Conservation (phyloP, 2,888 invertebrate genomes). For the Dasysyrphus albostriatus region DNA sequence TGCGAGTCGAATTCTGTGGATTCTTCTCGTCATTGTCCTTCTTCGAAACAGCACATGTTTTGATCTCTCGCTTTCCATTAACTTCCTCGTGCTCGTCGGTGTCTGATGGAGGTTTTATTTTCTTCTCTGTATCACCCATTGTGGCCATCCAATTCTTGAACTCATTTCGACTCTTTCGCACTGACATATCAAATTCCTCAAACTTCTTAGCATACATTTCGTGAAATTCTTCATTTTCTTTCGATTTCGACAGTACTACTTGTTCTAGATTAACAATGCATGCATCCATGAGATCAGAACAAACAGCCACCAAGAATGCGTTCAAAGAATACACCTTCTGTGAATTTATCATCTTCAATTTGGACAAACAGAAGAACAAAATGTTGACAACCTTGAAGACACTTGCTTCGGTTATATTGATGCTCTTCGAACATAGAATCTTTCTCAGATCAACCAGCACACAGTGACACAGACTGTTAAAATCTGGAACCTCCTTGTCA, state of each 20-base stretch:
- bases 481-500: conserved; percentile 86
- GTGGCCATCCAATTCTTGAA: conserved; percentile 82
- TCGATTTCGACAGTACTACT: conserved; percentile 80
- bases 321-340: conserved; percentile 92
- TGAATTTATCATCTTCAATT: conserved; percentile 90
- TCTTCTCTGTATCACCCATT: conserved; percentile 81
- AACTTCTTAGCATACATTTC: conserved; percentile 80
- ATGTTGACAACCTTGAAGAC: conserved; percentile 93
- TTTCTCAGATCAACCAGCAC: conserved; percentile 90
- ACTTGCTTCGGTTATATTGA: conserved; percentile 86
- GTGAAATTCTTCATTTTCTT: conserved; percentile 82
- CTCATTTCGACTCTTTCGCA: conserved; percentile 82
- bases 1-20: conserved; percentile 81
- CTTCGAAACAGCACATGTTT: conserved; percentile 77
- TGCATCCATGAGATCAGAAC: conserved; percentile 85
- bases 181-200: conserved; percentile 81
- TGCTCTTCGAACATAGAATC: conserved; percentile 87
- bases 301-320: conserved; percentile 93
- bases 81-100: conserved; percentile 79
- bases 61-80: conserved; percentile 79
- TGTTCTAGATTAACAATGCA: conserved; percentile 84
- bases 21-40: conserved; percentile 75
- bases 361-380: conserved; percentile 91
- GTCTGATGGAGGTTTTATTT: conserved; percentile 79
- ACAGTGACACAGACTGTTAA: conserved; percentile 88